Evolutionary conservation across 2,797 vertebrate genomes (phyloP).

Genomic region (Epinephelus coioides): DNA sequence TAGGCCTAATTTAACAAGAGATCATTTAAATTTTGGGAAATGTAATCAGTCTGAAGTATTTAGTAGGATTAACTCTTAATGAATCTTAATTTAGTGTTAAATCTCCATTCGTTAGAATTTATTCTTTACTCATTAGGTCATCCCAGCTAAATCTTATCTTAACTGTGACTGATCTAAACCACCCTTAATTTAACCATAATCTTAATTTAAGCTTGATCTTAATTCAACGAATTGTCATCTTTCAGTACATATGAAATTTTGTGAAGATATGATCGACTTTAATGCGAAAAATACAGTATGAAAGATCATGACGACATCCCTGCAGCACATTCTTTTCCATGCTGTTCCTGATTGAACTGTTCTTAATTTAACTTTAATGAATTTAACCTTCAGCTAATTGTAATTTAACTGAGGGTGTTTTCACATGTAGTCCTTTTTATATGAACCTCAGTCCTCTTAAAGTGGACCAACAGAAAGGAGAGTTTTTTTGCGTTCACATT

Average conservation of each 20-base stretch:
- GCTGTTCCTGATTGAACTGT: background rate
- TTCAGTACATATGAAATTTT: background rate
- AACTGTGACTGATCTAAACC: background rate
- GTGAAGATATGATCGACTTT: background rate
- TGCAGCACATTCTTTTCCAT: background rate
- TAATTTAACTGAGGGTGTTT: too few species aligned
- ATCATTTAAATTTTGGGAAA: slow-evolving; percentile 1
- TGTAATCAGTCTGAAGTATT: slow-evolving; percentile 14
- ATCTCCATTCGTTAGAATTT: background rate
- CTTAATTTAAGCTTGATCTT: background rate
- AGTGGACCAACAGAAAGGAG: too few species aligned
- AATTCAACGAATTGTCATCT: background rate
- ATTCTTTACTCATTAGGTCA: background rate
- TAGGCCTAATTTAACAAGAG: slow-evolving; percentile 12
- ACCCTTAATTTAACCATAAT: background rate
- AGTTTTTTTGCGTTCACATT: too few species aligned
- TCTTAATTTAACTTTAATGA: background rate
- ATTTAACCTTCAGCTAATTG: background rate
- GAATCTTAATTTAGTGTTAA: background rate
- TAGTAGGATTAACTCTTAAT: background rate
- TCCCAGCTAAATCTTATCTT: background rate
- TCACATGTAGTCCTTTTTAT: too few species aligned
- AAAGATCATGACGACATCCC: background rate
- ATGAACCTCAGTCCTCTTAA: too few species aligned
- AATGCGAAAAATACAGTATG: background rate